Percentiles rank a stretch among this genome's conserved stretches.
Conservation (phyloP, 2,797 vertebrate species). For the Emydoidea blandingii region DNA sequence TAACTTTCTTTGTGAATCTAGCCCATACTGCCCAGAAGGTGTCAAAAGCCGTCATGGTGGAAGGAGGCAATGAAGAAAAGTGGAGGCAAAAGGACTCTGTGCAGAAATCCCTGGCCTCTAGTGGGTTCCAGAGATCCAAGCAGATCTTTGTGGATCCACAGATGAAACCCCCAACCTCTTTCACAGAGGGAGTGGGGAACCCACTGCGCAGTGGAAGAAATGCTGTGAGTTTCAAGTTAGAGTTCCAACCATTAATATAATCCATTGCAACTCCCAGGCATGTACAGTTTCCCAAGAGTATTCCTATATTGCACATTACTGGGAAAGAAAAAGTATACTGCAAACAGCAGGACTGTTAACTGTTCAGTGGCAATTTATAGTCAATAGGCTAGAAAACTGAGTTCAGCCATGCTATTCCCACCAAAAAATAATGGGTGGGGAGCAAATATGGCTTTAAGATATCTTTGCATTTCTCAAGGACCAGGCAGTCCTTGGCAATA, state of each 20-base stretch:
- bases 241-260: slow-evolving; percentile 23
- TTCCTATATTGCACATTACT: slow-evolving; percentile 7
- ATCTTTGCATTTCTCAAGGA: neutral
- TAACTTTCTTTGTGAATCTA: too few species aligned
- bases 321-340: slow-evolving; percentile 14
- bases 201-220: neutral
- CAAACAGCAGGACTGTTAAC: slow-evolving; percentile 1
- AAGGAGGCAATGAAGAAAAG: neutral
- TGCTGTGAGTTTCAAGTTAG: neutral
- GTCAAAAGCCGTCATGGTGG: neutral
- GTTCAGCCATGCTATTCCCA: neutral
- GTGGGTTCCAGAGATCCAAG: too few species aligned
- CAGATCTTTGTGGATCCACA: neutral
- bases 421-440: neutral
- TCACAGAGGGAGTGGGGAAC: neutral
- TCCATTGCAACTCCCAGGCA: slow-evolving; percentile 7
- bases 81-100: neutral
- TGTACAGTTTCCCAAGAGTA: slow-evolving; percentile 8
- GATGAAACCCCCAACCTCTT: neutral
- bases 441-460: neutral
- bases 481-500: neutral
- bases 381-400: neutral
- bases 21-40: neutral
- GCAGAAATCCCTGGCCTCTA: neutral
- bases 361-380: neutral